Conservation (phyloP, 2,113 vertebrate genomes). For the Mugil cephalus region DNA sequence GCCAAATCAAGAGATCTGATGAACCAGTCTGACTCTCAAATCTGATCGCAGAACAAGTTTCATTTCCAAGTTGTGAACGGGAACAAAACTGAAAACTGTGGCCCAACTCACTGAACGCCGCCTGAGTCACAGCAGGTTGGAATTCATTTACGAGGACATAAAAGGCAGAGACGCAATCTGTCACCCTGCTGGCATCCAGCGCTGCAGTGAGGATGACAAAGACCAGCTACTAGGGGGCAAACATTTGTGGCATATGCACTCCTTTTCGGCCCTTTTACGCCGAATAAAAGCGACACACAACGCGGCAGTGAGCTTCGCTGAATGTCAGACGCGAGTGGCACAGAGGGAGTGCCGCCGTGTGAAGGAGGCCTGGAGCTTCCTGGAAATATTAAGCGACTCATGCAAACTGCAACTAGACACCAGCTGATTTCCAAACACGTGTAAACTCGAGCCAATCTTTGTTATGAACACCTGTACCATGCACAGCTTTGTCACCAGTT, state of each 20-base stretch:
- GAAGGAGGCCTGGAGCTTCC: conserved; percentile 17
- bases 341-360: conserved; percentile 18
- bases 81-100: background rate
- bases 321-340: background rate
- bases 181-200: background rate
- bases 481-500: background rate
- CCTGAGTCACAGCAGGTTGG: background rate
- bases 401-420: background rate
- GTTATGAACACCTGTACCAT: background rate
- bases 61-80: too few relatives aligned
- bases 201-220: background rate
- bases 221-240: background rate
- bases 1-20: background rate
- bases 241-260: background rate
- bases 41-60: too few relatives aligned
- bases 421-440: background rate
- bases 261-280: background rate
- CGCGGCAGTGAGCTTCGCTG: background rate
- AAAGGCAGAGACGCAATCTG: conserved; percentile 1
- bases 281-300: background rate
- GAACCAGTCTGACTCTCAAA: too few relatives aligned
- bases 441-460: conserved; percentile 7
- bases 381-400: background rate
- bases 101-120: too few relatives aligned
- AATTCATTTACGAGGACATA: background rate